A percentile compares a stretch with the other conserved stretches of the same genome.
These are phyloP conservation scores for Tauraco hartlaubi DNA, from an alignment of 2,797 vertebrate species.

Conservation along the genomic window DNA sequence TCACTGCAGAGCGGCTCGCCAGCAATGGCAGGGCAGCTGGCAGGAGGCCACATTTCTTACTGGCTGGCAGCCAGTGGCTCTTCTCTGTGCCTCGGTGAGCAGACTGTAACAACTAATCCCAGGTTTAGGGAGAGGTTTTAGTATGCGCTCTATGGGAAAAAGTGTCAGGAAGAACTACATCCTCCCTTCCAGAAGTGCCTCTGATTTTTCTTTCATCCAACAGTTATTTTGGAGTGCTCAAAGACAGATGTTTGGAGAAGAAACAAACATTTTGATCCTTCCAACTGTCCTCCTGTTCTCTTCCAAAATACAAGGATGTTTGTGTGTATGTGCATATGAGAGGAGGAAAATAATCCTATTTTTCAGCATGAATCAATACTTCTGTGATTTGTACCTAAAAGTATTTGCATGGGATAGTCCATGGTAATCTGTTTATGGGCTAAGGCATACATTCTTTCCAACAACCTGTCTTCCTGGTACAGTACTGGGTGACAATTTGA, in stretches of 20 bases:
- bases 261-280: not conserved
- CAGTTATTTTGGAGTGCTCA: not conserved
- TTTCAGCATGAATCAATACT: not conserved
- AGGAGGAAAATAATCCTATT: not conserved
- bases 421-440: not conserved
- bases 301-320: not conserved
- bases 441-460: not conserved
- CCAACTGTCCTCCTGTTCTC: not conserved
- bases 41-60: not conserved
- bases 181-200: not conserved
- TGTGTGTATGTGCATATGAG: not conserved
- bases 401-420: not conserved
- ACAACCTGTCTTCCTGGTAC: not conserved
- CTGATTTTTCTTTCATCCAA: not conserved
- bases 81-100: not conserved
- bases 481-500: not conserved
- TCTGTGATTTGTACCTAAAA: not conserved
- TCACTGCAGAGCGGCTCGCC: not conserved
- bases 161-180: not conserved
- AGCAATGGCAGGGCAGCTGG: not conserved
- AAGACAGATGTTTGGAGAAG: not conserved
- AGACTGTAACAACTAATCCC: not conserved
- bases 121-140: not conserved
- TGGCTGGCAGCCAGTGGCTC: not conserved
- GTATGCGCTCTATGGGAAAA: not conserved